phyloP scores from a whole-genome alignment of 2,888 invertebrate genomes.

The Apotomis turbidana region DNA sequence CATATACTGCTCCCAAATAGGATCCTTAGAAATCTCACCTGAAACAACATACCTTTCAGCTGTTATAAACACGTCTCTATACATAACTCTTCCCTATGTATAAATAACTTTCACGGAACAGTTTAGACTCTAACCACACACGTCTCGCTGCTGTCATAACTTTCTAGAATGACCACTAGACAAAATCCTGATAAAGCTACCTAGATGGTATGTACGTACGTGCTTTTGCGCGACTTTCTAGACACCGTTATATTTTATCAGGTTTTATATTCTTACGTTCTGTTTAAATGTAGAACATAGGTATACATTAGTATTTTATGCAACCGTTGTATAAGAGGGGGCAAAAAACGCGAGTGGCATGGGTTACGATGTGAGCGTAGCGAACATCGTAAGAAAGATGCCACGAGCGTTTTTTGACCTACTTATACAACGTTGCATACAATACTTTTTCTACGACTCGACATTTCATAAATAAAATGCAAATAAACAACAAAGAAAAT shows the following conservation, averaged over 20 bases:
- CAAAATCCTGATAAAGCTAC: neutral
- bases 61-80: neutral
- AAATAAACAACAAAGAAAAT: too few species aligned
- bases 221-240: neutral
- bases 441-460: too few species aligned
- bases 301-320: too few species aligned
- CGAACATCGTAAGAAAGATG: too few species aligned
- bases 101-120: neutral
- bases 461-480: too few species aligned
- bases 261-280: neutral
- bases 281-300: neutral
- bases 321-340: too few species aligned
- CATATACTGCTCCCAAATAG: neutral
- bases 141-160: constrained; percentile 9
- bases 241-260: neutral
- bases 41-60: neutral
- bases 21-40: neutral
- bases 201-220: too few species aligned
- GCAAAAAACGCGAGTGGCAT: too few species aligned
- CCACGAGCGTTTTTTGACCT: too few species aligned
- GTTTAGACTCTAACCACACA: neutral
- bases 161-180: constrained; percentile 18
- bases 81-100: neutral
- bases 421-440: too few species aligned
- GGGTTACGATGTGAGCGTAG: too few species aligned